Evolutionary conservation across 2,888 invertebrate genomes (phyloP), one percentile per base, ranked within the genome.

Genomic region (Euzetes globulus): DNA sequence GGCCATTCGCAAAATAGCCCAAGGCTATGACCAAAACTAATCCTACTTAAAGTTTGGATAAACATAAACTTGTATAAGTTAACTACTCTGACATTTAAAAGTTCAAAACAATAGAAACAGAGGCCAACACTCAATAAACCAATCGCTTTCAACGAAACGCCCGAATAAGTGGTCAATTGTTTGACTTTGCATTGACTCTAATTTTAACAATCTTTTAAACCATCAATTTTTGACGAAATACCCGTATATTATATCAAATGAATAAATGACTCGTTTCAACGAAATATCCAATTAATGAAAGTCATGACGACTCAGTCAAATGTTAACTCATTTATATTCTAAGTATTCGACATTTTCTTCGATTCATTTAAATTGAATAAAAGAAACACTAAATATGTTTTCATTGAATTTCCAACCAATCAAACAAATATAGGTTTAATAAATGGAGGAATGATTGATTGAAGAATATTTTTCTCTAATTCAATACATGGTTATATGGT

Each of bases 21-120:
- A 9, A 22, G 68, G 68, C 68, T 41, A 45, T 33, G 17, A 68
- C 45, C 41, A 68, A n/a, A 68, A n/a, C 6, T 68, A 68, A 68
- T 68, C 22, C 68, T 6, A 37, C 41, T 68, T 41, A 11, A 22
- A 33, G 19, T 33, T 33, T 33, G 15, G 63, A 63, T 63, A 63
- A 63, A 63, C 63, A 63, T 3, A 63, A 29, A 63, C 7, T 25
- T 25, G 55, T 33, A 22, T 63, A 63, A 63, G 63, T 3, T 63
- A 15, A 58, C 41, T 58, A 58, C 58, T 22, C 33, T 29, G 63
- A 17, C 63, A 33, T 29, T n/a, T 50, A 17, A 52, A 52, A 52
- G 6, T 52, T 52, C 19, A 52, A 22, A 52, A 41, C 22, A 55
- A 55, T 33, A 1, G 15, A 1, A 63, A 15, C 63, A 1, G 27